Evolutionary conservation across 2,113 vertebrate genomes (phyloP), one percentile per base, ranked within the genome.

Genomic region (Rhea pennata): DNA sequence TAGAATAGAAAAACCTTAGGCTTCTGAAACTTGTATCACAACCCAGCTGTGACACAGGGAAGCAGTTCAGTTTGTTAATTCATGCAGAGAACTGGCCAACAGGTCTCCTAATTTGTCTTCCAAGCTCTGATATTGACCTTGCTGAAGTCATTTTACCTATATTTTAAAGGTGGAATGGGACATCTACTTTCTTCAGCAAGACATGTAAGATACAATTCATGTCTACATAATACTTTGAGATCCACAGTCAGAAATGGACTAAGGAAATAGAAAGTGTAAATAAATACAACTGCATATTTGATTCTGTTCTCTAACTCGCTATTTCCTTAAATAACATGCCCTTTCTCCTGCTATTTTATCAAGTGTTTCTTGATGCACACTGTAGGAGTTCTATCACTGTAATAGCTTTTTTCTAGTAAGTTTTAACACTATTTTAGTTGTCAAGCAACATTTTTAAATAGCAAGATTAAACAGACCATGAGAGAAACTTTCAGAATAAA

Each of bases 401-500:
- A 93, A 93, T 70, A 81, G 26, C n/a, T 65, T 81, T 92, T 73
- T 67, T 83, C 48, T 58, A 86, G 79, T 15, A 81, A 20, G 40
- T 88, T 62, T 92, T 85, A 92, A 66, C 15, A 39, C 69, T 76
- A 75, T 87, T 90, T 94, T 77, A 46, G 59, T 93, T 94, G 71
- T 65, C 71, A 93, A 94, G 27, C 4, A 14, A 6, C 36, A 53
- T 70, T 87, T 92, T 74, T 1, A 48, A 87, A 78, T 56, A 74
- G 56, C 87, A 91, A 76, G 21, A 67, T 84, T 61, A 95, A 92
- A 61, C 21, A 71, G 89, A 67, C 19, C 21, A 61, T 44, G 39
- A 94, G 31, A 91, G 15, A 78, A 85, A 9, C 7, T 96, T 94
- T 74, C 87, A 73, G 72, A 91, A 66, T 76, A 92, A 92, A 82